Base-by-base conservation (phyloP, 2,113 vertebrate species). In the Lethenteron camtschaticum region DNA sequence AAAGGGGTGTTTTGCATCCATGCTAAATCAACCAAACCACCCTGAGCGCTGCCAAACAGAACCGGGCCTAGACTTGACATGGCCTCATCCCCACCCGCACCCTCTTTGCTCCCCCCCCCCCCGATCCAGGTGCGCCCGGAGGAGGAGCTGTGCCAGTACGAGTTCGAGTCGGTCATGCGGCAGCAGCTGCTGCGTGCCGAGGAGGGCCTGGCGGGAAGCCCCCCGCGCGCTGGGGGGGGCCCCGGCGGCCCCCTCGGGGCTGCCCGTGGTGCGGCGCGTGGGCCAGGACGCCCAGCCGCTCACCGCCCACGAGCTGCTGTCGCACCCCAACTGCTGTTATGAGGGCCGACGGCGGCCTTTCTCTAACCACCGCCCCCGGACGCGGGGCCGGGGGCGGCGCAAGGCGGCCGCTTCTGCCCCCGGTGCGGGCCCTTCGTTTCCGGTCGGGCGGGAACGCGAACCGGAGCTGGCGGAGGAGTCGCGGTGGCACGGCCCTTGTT, bases 161-260 rank as follows among this genome's bases (percentile, higher is more conserved):
- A 97, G 77, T 99, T 99, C 12, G 94, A 99, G 82, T 92, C 89
- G 83, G 96, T 96, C 84, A 99, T 99, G 94, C 84, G 94, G 68
- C 94, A 99, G 81, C 94, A 99, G 81, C 83, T 99, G 76, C 78
- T 99, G 77, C 76, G 96, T 80, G 94, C 94, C 0, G 94, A 99
- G 78, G 94, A 96, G 79, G 82, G 83, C 80, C 92, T 90, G 81
- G 84, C 84, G 84, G 84, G 75, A 91, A 90, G 80, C 41, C 41
- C 41, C 41, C 41, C 41, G 41, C 41, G 41, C 41, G 41, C 41
- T 41, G 41, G 41, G 41, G 6, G 41, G 41, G 41, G 41, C 41
- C 41, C 41, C 63, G 63, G n/a, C 82, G 89, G 66, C 92, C 88
- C 76, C 89, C 2, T 83, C 90, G 75, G 88, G 84, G 75, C 83